phyloP scores from a whole-genome alignment of 1,140 invertebrate genomes.

The Paralvinella palmiformis region DNA sequence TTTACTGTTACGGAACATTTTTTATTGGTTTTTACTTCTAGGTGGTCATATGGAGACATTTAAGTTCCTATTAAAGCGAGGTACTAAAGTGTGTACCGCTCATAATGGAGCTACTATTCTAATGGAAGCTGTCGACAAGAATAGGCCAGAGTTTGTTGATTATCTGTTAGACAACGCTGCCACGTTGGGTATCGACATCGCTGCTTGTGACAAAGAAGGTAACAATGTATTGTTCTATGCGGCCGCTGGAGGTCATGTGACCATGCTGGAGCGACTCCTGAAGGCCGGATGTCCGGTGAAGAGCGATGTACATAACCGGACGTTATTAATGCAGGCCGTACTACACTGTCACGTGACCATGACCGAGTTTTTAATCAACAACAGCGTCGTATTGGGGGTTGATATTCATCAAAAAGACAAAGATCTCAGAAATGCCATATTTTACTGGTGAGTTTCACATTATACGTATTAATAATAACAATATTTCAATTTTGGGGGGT shows the following conservation, averaged over 20 bases:
- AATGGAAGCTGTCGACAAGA: conserved; percentile 16
- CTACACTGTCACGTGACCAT: conserved; percentile 15
- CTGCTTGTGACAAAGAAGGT: conserved; percentile 21
- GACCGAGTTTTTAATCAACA: conserved; percentile 12
- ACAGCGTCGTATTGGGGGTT: conserved; percentile 1
- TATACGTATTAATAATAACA: too few species aligned
- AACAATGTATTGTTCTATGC: conserved; percentile 22
- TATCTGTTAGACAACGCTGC: conserved; percentile 6
- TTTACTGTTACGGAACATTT: too few species aligned
- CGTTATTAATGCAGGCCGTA: conserved; percentile 20
- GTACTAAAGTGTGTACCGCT: background rate
- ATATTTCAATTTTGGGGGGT: too few species aligned
- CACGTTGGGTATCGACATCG: too few species aligned
- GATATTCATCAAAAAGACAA: conserved; percentile 14
- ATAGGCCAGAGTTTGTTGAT: conserved; percentile 12
- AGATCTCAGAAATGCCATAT: conserved; percentile 16
- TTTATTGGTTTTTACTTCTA: too few species aligned
- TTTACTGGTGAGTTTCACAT: conserved; percentile 11
- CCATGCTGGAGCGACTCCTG: conserved; percentile 6
- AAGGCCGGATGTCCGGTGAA: conserved; percentile 5
- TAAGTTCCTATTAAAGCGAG: conserved; percentile 6
- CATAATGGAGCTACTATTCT: conserved; percentile 6
- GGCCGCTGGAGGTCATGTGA: conserved; percentile 6
- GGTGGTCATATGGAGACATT: conserved; percentile 6
- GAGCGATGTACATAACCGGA: conserved; percentile 8